Evolutionary conservation across 2,888 invertebrate species (phyloP), one percentile per base, ranked within the genome.

Genomic region (Alloplasta piceator): DNA sequence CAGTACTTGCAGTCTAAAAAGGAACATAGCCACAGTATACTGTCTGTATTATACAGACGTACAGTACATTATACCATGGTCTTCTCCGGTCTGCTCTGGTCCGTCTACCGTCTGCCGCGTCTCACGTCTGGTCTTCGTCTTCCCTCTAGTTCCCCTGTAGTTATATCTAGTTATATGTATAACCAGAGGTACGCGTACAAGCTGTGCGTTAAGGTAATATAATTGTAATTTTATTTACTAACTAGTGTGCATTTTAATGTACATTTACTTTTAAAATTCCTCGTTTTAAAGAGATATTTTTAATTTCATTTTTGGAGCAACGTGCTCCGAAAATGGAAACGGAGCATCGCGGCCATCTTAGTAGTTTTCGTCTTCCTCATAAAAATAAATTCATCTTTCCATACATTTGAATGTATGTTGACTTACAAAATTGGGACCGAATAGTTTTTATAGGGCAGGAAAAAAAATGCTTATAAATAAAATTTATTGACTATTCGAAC

Each of bases 81-180:
- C n/a, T n/a, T n/a, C n/a, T n/a, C n/a, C n/a, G n/a, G n/a, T n/a
- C n/a, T n/a, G n/a, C n/a, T n/a, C n/a, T n/a, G n/a, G n/a, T n/a
- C n/a, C n/a, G n/a, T n/a, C 46, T 46, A n/a, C n/a, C n/a, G n/a
- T n/a, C n/a, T n/a, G n/a, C n/a, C n/a, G n/a, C n/a, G n/a, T n/a
- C n/a, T n/a, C n/a, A n/a, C n/a, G n/a, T n/a, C n/a, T n/a, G n/a
- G n/a, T n/a, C n/a, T n/a, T n/a, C n/a, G 46, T 46, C 46, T 46
- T 46, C 46, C 46, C 46, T 46, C 46, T 46, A 7, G 46, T 46
- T 46, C n/a, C n/a, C n/a, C n/a, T n/a, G 6, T 46, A n/a, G 46
- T 46, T 46, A 46, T 46, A 46, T n/a, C 46, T 46, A 46, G 46
- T 46, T 46, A 46, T 46, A 46, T 46, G 46, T 46, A 46, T 46